Conservation (phyloP, 1,140 invertebrate genomes). For the Papilio glaucus region DNA sequence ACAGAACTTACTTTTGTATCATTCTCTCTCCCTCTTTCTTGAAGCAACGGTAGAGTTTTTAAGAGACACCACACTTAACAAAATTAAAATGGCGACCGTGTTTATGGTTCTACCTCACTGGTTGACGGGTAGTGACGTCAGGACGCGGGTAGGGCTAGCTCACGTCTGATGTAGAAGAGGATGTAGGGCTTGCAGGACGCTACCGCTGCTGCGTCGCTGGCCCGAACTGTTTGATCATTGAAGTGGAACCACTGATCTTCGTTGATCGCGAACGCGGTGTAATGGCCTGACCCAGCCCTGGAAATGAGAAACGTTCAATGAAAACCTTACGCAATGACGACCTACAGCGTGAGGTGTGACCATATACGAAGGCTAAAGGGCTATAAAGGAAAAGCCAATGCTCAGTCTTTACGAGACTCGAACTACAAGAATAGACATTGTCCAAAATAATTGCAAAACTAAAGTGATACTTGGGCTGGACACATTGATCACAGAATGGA, state of each 20-base stretch:
- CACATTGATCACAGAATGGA: too few relatives aligned
- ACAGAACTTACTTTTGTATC: too few relatives aligned
- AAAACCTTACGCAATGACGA: constrained; percentile 18
- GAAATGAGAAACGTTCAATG: constrained; percentile 19
- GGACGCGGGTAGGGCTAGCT: constrained; percentile 73
- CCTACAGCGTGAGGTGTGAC: too few relatives aligned
- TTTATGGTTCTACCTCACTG: background rate
- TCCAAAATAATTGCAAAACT: too few relatives aligned
- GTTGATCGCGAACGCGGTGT: constrained; percentile 93
- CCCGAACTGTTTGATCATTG: constrained; percentile 94
- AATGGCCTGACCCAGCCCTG: constrained; percentile 93
- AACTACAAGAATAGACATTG: too few relatives aligned
- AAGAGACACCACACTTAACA: too few relatives aligned
- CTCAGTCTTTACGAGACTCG: too few relatives aligned
- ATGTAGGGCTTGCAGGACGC: constrained; percentile 94
- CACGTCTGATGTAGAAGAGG: constrained; percentile 92
- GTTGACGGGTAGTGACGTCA: constrained; percentile 43
- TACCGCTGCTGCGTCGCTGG: constrained; percentile 87
- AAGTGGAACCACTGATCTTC: constrained; percentile 94
- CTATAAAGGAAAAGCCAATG: too few relatives aligned
- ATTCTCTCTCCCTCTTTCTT: too few relatives aligned
- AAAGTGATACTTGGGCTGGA: too few relatives aligned
- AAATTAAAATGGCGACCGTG: background rate
- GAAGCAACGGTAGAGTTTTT: too few relatives aligned
- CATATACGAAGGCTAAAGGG: too few relatives aligned